Base-by-base conservation (phyloP, 1,140 invertebrate species). In the Zaprionus capensis region DNA sequence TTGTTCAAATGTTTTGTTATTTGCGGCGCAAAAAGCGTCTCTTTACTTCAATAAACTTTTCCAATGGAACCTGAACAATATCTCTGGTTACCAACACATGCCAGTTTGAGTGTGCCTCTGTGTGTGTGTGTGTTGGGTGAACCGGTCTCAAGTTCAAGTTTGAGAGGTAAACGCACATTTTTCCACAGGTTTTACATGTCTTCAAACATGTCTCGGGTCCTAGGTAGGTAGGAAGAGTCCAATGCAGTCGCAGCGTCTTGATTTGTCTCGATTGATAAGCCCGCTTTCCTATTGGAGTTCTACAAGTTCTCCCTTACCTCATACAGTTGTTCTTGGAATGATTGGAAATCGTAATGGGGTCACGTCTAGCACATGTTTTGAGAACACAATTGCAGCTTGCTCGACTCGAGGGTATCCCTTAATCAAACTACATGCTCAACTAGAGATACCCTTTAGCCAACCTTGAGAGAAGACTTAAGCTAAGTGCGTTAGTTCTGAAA, bases 61-160 rank as follows among this genome's bases (percentile, higher is more conserved):
- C 49, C 14, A 28, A 51, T 51, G 46, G 46, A 51, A 20, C 46
- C 17, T 22, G n/a, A 51, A 51, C 20, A 24, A 7, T 44, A 56
- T 69, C n/a, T 61, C 20, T n/a, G 46, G 7, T n/a, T 6, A 11
- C 46, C 28, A 24, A 36, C 22, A 53, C 46, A 24, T 68, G 24
- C 12, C n/a, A 46, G 20, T 53, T 15, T 49, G 12, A 34, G 36
- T 34, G 31, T 26, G 5, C 24, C 6, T 20, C 4, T 20, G 24
- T 31, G 20, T 22, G 31, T 64, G 49, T 65, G 49, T 65, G 20
- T 38, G 15, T 26, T 6, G 22, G 24, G 34, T 66, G 51, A 66
- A 66, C 64, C 64, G 64, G 64, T 66, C 64, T 66, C 38, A 56
- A 57, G 64, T 66, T 66, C 53, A 66, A 65, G 63, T 41, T 15